These are phyloP conservation scores for Melanotaenia boesemani DNA, from an alignment of 2,797 vertebrate species.

Conservation along the genomic window DNA sequence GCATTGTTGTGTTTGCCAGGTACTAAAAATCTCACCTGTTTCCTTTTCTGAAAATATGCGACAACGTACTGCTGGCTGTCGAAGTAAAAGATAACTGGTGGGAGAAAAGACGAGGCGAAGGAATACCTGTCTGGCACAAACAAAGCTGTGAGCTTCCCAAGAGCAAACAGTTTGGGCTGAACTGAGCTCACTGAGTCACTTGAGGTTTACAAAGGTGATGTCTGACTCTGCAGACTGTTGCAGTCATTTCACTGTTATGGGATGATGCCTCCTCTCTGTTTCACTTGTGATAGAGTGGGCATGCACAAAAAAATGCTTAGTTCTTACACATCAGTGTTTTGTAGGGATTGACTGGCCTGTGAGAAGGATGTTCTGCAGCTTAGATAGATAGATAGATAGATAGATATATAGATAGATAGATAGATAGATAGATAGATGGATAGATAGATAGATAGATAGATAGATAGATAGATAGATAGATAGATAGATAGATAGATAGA, in stretches of 20 bases:
- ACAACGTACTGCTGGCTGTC: constrained; percentile 26
- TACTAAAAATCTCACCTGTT: constrained; percentile 63
- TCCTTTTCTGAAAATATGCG: constrained; percentile 44
- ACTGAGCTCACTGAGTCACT: constrained; percentile 16
- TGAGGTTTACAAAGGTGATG: constrained; percentile 39
- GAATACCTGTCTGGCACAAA: constrained; percentile 40
- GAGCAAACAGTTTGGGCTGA: constrained; percentile 13
- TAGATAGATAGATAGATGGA: too few relatives aligned
- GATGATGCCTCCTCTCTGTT: constrained; percentile 4
- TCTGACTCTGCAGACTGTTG: constrained; percentile 34
- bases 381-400: too few relatives aligned
- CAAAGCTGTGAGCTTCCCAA: constrained; percentile 27
- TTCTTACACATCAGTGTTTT: constrained; percentile 33
- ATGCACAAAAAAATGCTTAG: not conserved
- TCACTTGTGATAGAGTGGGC: not conserved
- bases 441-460: too few relatives aligned
- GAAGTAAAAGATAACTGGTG: constrained; percentile 51
- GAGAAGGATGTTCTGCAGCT: constrained; percentile 80
- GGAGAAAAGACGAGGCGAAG: constrained; percentile 22
- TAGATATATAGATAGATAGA: too few relatives aligned
- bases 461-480: too few relatives aligned
- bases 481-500: too few relatives aligned
- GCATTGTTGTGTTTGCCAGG: constrained; percentile 30
- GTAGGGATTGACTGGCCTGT: constrained; percentile 7
- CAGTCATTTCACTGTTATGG: constrained; percentile 37